Conservation (phyloP, 2,113 vertebrate genomes). For the Macrotus californicus region DNA sequence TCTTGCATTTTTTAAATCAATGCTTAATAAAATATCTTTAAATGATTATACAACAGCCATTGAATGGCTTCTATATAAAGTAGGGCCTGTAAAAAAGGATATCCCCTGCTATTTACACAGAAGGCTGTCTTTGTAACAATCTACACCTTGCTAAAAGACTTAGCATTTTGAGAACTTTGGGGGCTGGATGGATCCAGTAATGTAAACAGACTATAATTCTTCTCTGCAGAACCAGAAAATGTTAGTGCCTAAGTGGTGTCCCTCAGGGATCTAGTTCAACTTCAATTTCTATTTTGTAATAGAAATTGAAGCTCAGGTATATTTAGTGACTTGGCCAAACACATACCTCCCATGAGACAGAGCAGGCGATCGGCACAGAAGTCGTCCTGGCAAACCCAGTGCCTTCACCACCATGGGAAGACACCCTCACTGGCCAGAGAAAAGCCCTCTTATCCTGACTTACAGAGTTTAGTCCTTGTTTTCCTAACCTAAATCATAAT, state of each 20-base stretch:
- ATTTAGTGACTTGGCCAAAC: neutral
- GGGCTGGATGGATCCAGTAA: neutral
- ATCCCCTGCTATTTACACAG: neutral
- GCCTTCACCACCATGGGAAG: neutral
- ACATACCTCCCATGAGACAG: neutral
- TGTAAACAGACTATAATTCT: neutral
- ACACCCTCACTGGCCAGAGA: neutral
- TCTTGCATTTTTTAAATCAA: conserved; percentile 71
- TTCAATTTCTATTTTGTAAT: neutral
- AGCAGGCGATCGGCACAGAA: neutral
- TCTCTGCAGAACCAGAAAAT: neutral
- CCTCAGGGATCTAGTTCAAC: neutral
- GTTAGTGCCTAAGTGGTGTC: neutral
- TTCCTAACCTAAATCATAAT: neutral
- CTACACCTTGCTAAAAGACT: neutral
- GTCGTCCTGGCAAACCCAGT: neutral
- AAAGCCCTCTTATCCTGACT: neutral
- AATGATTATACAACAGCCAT: conserved; percentile 44
- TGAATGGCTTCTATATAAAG: conserved; percentile 33
- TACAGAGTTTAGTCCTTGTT: neutral
- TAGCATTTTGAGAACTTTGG: neutral
- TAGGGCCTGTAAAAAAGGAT: neutral
- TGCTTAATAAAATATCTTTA: conserved; percentile 83
- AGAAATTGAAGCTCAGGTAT: neutral
- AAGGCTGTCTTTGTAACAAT: neutral